Evolutionary conservation across 2,888 invertebrate genomes (phyloP), one percentile per base, ranked within the genome.

Genomic region (Oscheius sp.): DNA sequence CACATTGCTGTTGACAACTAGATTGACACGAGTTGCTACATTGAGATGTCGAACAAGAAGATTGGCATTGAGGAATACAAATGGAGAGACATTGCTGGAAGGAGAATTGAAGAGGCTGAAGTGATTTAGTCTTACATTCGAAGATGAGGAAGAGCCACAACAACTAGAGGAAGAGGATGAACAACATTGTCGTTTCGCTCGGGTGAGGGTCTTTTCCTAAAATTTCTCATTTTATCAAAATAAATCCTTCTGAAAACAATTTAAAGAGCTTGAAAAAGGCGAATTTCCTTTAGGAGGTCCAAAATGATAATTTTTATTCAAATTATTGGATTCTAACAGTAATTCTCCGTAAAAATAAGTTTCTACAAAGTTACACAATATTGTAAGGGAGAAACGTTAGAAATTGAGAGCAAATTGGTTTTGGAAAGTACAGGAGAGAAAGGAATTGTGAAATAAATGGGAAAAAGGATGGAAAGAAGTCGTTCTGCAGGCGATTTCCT

Each of bases 111-210:
- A n/a, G 31, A n/a, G n/a, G 29, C 12, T 3, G 6, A 53, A 53
- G 6, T 15, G 17, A 39, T n/a, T n/a, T n/a, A n/a, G n/a, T n/a
- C 37, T 2, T 45, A 61, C 61, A 45, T 20, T 45, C 17, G n/a
- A 29, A 6, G 58, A 34, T 3, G 58, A 42, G 29, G 61, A 61
- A 45, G 61, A 42, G 4, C 17, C 12, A 61, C 61, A 61, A 42
- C 61, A 61, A 29, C 61, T 61, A 31, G 3, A n/a, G 1, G 61
- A 61, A 2, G 61, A 45, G 15, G 61, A 45, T 10, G 61, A 61
- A 45, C 61, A 61, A 45, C 61, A 61, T 45, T 61, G 61, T n/a
- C 61, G 61, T 45, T 61, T 61, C 45, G 61, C 61, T 45, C 61
- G 42, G 29, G 27, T 29, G 1, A 61, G 42, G 27, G 45, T 15